These are phyloP conservation scores for Brachypteracias leptosomus DNA, from an alignment of 2,113 vertebrate genomes.

Conservation along the genomic window DNA sequence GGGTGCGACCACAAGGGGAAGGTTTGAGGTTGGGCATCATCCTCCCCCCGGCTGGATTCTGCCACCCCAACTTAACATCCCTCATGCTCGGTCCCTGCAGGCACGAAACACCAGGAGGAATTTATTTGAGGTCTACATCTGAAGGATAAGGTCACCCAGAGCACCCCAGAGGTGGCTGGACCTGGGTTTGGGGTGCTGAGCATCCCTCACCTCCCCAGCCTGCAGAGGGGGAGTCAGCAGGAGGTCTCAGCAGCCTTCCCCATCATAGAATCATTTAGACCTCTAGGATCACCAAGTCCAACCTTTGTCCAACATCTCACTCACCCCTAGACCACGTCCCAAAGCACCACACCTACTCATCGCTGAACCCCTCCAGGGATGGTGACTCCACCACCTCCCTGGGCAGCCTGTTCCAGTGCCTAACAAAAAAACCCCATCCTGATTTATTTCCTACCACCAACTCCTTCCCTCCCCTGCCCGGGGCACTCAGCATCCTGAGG, in stretches of 20 bases:
- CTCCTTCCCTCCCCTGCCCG: fast-evolving
- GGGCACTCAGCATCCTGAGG: neutral
- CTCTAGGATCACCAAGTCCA: too few relatives aligned
- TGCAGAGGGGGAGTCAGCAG: neutral
- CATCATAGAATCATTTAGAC: too few relatives aligned
- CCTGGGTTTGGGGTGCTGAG: neutral
- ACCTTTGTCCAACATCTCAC: too few relatives aligned
- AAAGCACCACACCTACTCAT: too few relatives aligned
- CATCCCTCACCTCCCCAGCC: neutral
- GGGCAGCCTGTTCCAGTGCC: too few relatives aligned
- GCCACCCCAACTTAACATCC: neutral
- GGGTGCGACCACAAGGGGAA: neutral
- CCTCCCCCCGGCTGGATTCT: neutral
- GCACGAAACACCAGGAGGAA: neutral
- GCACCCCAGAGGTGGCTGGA: neutral
- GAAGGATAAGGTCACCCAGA: neutral
- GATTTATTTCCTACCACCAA: neutral
- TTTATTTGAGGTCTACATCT: neutral
- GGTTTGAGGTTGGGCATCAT: neutral
- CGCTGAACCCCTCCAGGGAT: too few relatives aligned
- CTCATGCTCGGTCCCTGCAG: fast-evolving
- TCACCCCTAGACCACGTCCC: too few relatives aligned
- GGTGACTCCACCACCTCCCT: too few relatives aligned
- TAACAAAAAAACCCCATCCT: too few relatives aligned
- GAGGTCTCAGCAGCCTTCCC: neutral